phyloP scores from a whole-genome alignment of 2,888 invertebrate genomes.

The Acrobasis repandana region DNA sequence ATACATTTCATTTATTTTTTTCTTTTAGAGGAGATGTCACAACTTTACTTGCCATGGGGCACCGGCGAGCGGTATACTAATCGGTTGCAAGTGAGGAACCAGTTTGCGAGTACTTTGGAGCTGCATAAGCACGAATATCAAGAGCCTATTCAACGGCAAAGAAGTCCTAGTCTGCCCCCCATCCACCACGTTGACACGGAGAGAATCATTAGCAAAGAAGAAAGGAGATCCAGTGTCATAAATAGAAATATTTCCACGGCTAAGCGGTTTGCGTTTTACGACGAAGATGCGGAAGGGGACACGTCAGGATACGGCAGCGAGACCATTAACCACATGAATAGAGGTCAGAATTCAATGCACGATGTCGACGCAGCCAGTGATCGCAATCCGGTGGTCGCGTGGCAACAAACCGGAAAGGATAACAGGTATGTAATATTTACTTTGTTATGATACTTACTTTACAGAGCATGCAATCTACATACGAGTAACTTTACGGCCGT shows the following conservation, averaged over 20 bases:
- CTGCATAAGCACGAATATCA: constrained; percentile 73
- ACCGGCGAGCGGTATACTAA: constrained; percentile 75
- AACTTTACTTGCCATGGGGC: constrained; percentile 90
- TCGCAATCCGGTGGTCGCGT: constrained; percentile 65
- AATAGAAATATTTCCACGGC: constrained; percentile 71
- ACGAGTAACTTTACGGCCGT: too few species aligned
- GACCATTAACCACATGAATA: constrained; percentile 82
- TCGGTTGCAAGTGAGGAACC: constrained; percentile 69
- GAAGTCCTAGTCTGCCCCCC: constrained; percentile 88
- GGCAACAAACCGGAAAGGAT: constrained; percentile 71
- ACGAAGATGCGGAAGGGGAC: constrained; percentile 86
- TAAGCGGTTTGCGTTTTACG: constrained; percentile 74
- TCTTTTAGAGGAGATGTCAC: constrained; percentile 90
- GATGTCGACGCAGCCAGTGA: constrained; percentile 39
- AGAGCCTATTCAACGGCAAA: constrained; percentile 70
- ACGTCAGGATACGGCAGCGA: constrained; percentile 94
- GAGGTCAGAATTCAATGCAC: constrained; percentile 41
- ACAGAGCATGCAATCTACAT: background rate
- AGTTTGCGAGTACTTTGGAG: constrained; percentile 76
- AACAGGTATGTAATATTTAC: constrained; percentile 51
- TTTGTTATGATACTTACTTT: constrained; percentile 21
- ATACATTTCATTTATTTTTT: constrained; percentile 26
- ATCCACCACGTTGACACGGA: constrained; percentile 77
- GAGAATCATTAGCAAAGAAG: constrained; percentile 57
- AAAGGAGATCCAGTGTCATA: constrained; percentile 54